A percentile compares a stretch with the other conserved stretches of the same genome.
Conservation (phyloP, 2,888 invertebrate genomes). For the Pyralis farinalis region DNA sequence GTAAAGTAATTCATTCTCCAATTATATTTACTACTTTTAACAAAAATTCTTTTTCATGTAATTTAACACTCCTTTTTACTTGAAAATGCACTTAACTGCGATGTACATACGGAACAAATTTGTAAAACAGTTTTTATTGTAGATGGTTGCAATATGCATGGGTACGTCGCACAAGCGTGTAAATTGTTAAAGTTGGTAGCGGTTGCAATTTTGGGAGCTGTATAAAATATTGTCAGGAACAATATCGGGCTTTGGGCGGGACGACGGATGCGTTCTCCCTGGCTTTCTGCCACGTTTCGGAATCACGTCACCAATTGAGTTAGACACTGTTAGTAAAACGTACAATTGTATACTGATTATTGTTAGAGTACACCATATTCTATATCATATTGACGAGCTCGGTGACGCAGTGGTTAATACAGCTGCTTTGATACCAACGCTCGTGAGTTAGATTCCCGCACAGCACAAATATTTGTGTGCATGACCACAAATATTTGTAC, state of each 20-base stretch:
- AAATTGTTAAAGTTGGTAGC: conserved; percentile 69
- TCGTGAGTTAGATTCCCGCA: no score
- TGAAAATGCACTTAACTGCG: neutral
- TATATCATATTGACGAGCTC: no score
- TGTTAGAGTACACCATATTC: no score
- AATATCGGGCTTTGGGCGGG: conserved; percentile 36
- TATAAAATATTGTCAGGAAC: conserved; percentile 67
- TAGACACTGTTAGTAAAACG: conserved; percentile 11
- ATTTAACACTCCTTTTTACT: neutral
- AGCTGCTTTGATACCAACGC: no score
- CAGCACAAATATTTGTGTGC: no score
- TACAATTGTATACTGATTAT: no score
- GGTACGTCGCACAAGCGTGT: conserved; percentile 44
- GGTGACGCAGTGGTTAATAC: no score
- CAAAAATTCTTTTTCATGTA: no score
- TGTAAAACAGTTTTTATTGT: neutral
- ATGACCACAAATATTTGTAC: no score
- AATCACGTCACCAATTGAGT: conserved; percentile 27
- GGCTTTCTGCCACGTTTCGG: conserved; percentile 57
- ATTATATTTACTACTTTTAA: no score
- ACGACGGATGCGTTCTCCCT: conserved; percentile 48
- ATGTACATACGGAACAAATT: neutral
- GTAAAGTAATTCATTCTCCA: no score
- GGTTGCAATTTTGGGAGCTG: conserved; percentile 68
- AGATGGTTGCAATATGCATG: conserved; percentile 40